Conservation (phyloP, 2,113 vertebrate species). For the Fukomys damarensis region DNA sequence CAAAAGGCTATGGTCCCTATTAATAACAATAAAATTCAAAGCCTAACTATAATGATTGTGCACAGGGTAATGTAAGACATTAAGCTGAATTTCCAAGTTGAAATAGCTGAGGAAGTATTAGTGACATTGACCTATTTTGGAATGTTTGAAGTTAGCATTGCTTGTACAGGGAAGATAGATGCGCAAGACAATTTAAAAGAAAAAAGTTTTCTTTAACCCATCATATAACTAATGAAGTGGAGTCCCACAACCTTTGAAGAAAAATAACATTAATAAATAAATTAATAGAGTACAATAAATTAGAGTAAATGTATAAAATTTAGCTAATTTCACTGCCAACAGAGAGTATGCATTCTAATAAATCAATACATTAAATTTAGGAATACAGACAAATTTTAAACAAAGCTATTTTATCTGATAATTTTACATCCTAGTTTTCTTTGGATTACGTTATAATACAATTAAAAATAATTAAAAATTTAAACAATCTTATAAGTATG, state of each 20-base stretch:
- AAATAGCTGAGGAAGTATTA: neutral
- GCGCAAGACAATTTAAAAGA: neutral
- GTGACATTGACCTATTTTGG: neutral
- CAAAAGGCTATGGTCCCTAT: neutral
- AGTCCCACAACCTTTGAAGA: neutral
- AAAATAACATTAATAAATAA: neutral
- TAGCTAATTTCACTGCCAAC: neutral
- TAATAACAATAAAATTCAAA: neutral
- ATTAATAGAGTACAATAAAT: neutral
- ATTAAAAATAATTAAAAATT: neutral
- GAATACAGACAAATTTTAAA: neutral
- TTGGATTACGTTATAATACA: neutral
- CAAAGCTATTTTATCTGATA: neutral
- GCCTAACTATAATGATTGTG: neutral
- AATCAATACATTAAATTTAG: neutral
- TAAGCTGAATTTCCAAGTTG: conserved; percentile 1
- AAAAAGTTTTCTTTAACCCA: neutral
- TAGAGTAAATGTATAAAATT: neutral
- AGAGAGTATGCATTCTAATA: neutral
- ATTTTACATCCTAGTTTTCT: neutral
- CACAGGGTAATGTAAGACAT: neutral
- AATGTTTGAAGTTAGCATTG: neutral
- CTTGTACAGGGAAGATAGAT: neutral
- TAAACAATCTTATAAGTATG: neutral
- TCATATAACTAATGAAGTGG: neutral